Percentiles rank a stretch among this genome's conserved stretches.
Conservation (phyloP, 2,797 vertebrate genomes). For the Fratercula arctica region DNA sequence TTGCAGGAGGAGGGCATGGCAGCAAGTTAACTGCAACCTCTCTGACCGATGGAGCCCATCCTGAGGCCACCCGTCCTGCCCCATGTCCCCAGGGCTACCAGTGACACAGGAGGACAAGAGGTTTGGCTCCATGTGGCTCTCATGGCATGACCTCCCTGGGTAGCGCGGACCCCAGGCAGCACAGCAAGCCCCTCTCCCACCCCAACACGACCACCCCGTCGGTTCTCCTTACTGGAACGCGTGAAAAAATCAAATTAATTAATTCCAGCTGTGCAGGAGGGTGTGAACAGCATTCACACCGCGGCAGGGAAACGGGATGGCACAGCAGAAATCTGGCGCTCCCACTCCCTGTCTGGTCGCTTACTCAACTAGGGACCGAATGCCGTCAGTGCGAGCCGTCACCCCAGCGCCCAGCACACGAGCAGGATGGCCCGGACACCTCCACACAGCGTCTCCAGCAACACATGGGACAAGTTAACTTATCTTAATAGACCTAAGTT, state of each 20-base stretch:
- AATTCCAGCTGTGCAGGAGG: background rate
- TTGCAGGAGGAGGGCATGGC: background rate
- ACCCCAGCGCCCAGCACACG: background rate
- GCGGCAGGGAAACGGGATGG: background rate
- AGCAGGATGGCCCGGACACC: background rate
- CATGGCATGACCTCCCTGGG: fast-evolving
- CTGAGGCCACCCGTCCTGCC: background rate
- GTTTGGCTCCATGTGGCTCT: background rate
- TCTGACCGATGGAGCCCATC: fast-evolving
- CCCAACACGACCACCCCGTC: fast-evolving
- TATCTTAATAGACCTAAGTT: fast-evolving
- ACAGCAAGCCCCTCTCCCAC: fast-evolving
- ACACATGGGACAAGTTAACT: background rate
- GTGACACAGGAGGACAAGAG: fast-evolving
- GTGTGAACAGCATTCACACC: background rate
- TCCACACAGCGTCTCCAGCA: background rate
- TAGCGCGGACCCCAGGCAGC: fast-evolving
- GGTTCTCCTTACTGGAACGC: background rate
- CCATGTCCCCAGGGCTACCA: fast-evolving
- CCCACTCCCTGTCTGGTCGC: background rate
- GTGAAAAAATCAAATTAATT: background rate
- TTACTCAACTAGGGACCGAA: background rate
- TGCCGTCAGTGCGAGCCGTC: fast-evolving
- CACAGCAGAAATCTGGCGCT: background rate
- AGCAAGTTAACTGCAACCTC: background rate